Conservation (phyloP, 2,113 vertebrate species). For the Lutjanus erythropterus region DNA sequence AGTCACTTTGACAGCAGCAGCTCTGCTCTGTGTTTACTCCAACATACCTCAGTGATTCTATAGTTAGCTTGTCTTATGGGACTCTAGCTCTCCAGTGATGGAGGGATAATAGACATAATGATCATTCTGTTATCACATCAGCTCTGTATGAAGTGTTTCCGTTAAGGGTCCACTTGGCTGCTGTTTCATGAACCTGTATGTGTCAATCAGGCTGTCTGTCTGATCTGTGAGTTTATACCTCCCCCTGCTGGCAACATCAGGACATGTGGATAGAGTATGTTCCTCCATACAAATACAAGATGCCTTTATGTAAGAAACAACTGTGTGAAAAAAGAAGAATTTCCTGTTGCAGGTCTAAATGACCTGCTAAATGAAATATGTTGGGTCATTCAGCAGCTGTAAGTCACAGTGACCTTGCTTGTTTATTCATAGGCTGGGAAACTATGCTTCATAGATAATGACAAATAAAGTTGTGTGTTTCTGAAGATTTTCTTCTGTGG, state of each 20-base stretch:
- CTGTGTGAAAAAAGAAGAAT: background rate
- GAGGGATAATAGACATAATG: conserved; percentile 22
- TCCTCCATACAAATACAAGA: background rate
- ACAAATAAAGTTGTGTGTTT: background rate
- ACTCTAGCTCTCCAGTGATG: background rate
- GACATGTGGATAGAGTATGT: background rate
- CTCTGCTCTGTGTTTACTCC: background rate
- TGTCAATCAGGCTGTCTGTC: conserved; percentile 32
- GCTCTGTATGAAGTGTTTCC: conserved; percentile 1
- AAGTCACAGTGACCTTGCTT: conserved; percentile 31
- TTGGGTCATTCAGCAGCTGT: background rate
- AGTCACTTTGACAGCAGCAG: background rate
- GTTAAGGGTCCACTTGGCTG: background rate
- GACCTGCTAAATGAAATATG: background rate
- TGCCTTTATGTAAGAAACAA: background rate
- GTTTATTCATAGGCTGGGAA: conserved; percentile 36
- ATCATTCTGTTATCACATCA: conserved; percentile 11
- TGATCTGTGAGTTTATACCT: conserved; percentile 43
- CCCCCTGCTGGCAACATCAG: conserved; percentile 57
- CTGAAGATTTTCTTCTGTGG: no score
- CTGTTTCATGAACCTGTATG: conserved; percentile 28
- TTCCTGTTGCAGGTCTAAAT: background rate
- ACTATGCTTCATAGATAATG: background rate
- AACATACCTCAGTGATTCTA: conserved; percentile 37
- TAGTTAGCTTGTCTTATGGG: conserved; percentile 48